phyloP scores from a whole-genome alignment of 2,113 vertebrate genomes.

The Urocynchramus pylzowi region DNA sequence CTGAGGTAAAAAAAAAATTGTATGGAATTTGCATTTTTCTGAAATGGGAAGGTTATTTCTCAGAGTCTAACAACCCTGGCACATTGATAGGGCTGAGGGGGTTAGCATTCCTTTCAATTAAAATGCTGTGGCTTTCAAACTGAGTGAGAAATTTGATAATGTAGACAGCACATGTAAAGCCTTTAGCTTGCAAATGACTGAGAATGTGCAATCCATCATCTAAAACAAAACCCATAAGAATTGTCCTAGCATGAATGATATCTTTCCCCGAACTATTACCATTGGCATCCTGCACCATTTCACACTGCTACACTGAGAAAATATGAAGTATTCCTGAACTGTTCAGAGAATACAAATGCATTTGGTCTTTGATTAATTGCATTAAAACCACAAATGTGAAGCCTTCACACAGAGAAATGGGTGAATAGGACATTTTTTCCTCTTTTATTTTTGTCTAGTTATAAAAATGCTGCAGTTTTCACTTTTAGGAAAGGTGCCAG shows the following conservation, averaged over 20 bases:
- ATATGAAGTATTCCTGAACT: not conserved
- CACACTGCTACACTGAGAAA: not conserved
- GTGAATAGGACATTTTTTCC: conserved; percentile 29
- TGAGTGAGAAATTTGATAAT: conserved; percentile 63
- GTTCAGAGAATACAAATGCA: conserved; percentile 44
- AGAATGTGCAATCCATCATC: conserved; percentile 62
- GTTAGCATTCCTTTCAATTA: conserved; percentile 35
- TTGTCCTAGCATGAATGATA: conserved; percentile 63
- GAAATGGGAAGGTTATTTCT: conserved; percentile 31
- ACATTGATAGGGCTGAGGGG: conserved; percentile 28
- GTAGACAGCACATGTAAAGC: conserved; percentile 45
- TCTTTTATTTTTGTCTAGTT: conserved; percentile 33
- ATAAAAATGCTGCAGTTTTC: conserved; percentile 23
- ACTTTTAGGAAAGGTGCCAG: conserved; percentile 28
- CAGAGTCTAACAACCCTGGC: conserved; percentile 13
- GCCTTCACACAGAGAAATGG: not conserved
- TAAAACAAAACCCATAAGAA: conserved; percentile 62
- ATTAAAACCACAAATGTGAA: conserved; percentile 34
- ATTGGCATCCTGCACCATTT: conserved; percentile 40
- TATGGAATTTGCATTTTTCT: not conserved
- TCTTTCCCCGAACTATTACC: conserved; percentile 50
- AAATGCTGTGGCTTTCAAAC: conserved; percentile 42
- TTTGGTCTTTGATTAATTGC: conserved; percentile 40
- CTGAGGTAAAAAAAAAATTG: conserved; percentile 12
- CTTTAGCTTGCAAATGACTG: conserved; percentile 61